Evolutionary conservation across 1,140 invertebrate species (phyloP).

Genomic region (Parapsyche elsis): DNA sequence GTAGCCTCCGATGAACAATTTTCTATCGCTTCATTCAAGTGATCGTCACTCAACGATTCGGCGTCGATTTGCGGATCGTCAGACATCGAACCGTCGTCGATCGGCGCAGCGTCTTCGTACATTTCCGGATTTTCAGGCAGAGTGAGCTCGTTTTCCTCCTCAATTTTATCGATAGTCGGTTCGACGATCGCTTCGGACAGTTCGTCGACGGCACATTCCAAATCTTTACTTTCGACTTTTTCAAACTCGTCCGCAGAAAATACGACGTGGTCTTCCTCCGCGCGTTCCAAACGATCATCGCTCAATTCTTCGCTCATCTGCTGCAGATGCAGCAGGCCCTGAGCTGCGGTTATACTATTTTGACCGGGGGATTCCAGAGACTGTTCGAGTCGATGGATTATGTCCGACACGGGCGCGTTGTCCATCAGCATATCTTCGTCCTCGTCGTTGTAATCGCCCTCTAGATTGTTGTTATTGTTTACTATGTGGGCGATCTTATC

Average conservation of each 20-base stretch:
- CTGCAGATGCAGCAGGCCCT: slow-evolving; percentile 63
- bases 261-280: background rate
- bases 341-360: slow-evolving; percentile 64
- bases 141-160: slow-evolving; percentile 53
- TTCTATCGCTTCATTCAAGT: slow-evolving; percentile 32
- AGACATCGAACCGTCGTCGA: background rate
- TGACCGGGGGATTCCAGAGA: slow-evolving; percentile 66
- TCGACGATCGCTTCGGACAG: slow-evolving; percentile 51
- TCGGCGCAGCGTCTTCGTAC: background rate
- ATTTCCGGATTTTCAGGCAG: slow-evolving; percentile 48
- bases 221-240: slow-evolving; percentile 18
- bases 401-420: slow-evolving; percentile 68
- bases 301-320: slow-evolving; percentile 66
- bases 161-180: slow-evolving; percentile 54
- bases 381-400: slow-evolving; percentile 69
- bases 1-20: slow-evolving; percentile 10
- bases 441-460: slow-evolving; percentile 68
- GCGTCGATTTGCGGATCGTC: background rate
- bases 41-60: background rate
- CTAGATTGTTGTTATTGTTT: slow-evolving; percentile 57
- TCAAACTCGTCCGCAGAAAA: slow-evolving; percentile 48
- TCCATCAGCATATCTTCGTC: slow-evolving; percentile 69
- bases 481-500: slow-evolving; percentile 64
- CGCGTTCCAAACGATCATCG: slow-evolving; percentile 53
- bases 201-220: slow-evolving; percentile 29